These are phyloP conservation scores for Pelusios castaneus DNA, from an alignment of 2,113 vertebrate genomes.

Conservation along the genomic window DNA sequence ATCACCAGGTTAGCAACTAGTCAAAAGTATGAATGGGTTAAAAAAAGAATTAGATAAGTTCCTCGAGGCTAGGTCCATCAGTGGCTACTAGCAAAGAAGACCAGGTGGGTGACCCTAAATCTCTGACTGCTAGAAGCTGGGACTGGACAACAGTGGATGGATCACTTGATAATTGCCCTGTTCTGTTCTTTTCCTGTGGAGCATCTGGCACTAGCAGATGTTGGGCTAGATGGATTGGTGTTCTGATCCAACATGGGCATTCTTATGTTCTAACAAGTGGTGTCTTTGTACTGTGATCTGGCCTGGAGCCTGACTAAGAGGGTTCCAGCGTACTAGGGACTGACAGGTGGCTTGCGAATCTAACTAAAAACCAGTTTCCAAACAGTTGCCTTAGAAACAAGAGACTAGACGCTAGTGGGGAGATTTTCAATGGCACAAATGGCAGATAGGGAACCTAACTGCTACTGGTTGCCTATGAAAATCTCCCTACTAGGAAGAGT, in stretches of 20 bases:
- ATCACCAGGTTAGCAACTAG: too few species aligned
- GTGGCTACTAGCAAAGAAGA: background rate
- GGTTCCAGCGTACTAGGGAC: background rate
- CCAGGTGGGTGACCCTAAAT: too few species aligned
- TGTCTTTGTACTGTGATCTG: background rate
- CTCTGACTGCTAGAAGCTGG: background rate
- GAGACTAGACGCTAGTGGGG: background rate
- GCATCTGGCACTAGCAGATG: too few species aligned
- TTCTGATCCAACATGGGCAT: background rate
- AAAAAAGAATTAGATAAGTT: background rate
- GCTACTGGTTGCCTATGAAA: background rate
- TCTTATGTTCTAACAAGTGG: background rate
- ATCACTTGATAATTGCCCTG: background rate
- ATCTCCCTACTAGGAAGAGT: background rate
- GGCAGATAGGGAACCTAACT: background rate
- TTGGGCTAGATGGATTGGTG: background rate
- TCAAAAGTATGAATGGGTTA: background rate
- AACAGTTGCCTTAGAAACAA: background rate
- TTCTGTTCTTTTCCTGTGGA: background rate
- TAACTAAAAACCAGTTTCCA: slow-evolving; percentile 5
- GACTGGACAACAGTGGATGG: background rate
- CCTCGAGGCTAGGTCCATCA: background rate
- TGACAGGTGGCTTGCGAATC: background rate
- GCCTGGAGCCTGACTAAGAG: background rate
- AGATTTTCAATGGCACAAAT: background rate